Percentiles rank a stretch among this genome's conserved stretches.
These are phyloP conservation scores for Urophycis tenuis DNA, from an alignment of 2,797 vertebrate species.

Conservation along the genomic window DNA sequence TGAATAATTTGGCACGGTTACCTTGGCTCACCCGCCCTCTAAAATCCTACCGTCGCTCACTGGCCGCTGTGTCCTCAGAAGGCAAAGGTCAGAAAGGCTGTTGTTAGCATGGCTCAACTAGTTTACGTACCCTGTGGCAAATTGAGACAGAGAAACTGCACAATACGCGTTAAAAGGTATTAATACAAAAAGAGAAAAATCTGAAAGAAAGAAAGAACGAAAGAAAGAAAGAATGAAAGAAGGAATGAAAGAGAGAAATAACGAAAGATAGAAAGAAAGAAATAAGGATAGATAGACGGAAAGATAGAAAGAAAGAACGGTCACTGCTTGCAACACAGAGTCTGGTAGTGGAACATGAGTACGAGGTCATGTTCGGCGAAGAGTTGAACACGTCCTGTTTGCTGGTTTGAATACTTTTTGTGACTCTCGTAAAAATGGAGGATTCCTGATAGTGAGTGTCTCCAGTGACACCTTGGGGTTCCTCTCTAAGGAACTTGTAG, in stretches of 20 bases:
- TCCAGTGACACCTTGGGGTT: slow-evolving; percentile 54
- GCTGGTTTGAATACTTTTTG: slow-evolving; percentile 72
- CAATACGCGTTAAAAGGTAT: slow-evolving; percentile 49
- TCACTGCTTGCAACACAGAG: slow-evolving; percentile 38
- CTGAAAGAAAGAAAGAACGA: slow-evolving; percentile 10
- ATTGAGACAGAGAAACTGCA: slow-evolving; percentile 64
- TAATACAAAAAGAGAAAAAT: slow-evolving; percentile 37
- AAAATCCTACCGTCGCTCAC: not conserved
- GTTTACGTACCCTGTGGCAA: slow-evolving; percentile 72
- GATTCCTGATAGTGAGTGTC: slow-evolving; percentile 71
- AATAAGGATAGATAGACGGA: not conserved
- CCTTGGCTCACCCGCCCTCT: not conserved
- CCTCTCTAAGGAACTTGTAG: slow-evolving; percentile 41
- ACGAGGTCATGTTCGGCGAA: slow-evolving; percentile 48
- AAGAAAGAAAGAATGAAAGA: slow-evolving; percentile 39
- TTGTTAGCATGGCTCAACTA: slow-evolving; percentile 56
- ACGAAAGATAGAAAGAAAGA: slow-evolving; percentile 24
- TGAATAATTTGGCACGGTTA: slow-evolving; percentile 21
- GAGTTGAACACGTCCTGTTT: slow-evolving; percentile 59
- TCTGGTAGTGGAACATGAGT: slow-evolving; percentile 46
- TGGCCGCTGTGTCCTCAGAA: slow-evolving; percentile 52
- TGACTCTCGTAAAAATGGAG: slow-evolving; percentile 53
- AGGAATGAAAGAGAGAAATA: not conserved
- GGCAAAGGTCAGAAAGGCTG: slow-evolving; percentile 66
- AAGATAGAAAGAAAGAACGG: slow-evolving; percentile 22